These are phyloP conservation scores for Bubo bubo DNA, from an alignment of 2,113 vertebrate species.

Conservation along the genomic window DNA sequence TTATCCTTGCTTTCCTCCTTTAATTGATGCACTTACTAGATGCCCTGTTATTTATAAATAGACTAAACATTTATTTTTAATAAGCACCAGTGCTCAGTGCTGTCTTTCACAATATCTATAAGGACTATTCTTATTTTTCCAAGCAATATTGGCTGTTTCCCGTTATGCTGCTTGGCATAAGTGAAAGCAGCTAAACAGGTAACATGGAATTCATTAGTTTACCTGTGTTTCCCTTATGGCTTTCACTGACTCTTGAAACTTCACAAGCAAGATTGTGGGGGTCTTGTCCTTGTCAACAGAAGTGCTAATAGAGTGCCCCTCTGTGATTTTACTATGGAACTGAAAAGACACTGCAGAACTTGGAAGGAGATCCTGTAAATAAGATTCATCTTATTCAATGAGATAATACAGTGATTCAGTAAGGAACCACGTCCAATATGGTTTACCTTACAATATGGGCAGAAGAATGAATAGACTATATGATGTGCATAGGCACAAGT, in stretches of 20 bases:
- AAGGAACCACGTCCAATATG: not conserved
- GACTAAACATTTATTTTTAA: constrained; percentile 30
- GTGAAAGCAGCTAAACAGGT: not conserved
- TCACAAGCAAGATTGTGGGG: not conserved
- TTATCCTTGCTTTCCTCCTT: not conserved
- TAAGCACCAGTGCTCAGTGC: not conserved
- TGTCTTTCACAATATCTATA: not conserved
- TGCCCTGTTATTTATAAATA: constrained; percentile 5
- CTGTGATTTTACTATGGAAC: not conserved
- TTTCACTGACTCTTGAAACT: not conserved
- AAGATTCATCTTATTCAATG: not conserved
- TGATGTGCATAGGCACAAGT: not conserved
- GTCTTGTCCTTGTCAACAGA: not conserved
- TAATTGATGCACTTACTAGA: not conserved
- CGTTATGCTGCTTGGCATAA: not conserved
- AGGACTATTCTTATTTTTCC: not conserved
- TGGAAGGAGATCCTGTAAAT: not conserved
- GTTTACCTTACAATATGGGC: not conserved
- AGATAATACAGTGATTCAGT: not conserved
- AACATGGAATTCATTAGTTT: not conserved
- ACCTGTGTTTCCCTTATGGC: not conserved
- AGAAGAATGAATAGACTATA: not conserved
- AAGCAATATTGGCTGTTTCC: not conserved
- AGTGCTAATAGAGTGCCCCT: not conserved
- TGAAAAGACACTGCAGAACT: not conserved